A percentile compares a stretch with the other conserved stretches of the same genome.
Evolutionary conservation across 2,888 invertebrate genomes (phyloP).

Genomic region (Trimorus sp.): DNA sequence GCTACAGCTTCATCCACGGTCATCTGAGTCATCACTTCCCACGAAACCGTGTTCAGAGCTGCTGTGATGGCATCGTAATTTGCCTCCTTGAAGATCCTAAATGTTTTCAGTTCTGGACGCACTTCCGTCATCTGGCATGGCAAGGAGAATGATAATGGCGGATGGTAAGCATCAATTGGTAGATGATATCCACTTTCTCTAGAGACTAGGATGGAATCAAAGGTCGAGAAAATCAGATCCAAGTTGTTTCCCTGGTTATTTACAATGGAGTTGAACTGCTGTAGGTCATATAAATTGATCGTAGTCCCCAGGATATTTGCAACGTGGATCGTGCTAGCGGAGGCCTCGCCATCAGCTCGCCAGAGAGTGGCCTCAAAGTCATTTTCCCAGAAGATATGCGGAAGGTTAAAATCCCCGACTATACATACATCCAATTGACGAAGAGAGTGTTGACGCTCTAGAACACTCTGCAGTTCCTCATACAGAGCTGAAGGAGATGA

Average conservation of each 20-base stretch:
- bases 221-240: neutral
- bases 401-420: no score
- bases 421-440: no score
- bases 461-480: no score
- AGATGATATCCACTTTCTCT: neutral
- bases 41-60: neutral
- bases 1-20: neutral
- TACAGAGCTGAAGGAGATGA: no score
- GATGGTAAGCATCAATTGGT: slow-evolving; percentile 1
- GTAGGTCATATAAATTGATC: neutral
- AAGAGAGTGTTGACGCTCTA: no score
- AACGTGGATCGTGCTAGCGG: neutral
- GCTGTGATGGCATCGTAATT: neutral
- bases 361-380: neutral
- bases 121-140: neutral
- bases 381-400: no score
- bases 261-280: neutral
- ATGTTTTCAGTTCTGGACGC: neutral
- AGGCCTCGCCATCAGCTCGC: neutral
- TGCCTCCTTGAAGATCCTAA: neutral
- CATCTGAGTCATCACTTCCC: neutral
- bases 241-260: neutral
- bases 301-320: neutral
- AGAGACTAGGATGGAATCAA: neutral
- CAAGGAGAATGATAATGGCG: neutral